A percentile compares a stretch with the other conserved stretches of the same genome.
Evolutionary conservation across 2,797 vertebrate genomes (phyloP).

Genomic region (Agapornis canus): DNA sequence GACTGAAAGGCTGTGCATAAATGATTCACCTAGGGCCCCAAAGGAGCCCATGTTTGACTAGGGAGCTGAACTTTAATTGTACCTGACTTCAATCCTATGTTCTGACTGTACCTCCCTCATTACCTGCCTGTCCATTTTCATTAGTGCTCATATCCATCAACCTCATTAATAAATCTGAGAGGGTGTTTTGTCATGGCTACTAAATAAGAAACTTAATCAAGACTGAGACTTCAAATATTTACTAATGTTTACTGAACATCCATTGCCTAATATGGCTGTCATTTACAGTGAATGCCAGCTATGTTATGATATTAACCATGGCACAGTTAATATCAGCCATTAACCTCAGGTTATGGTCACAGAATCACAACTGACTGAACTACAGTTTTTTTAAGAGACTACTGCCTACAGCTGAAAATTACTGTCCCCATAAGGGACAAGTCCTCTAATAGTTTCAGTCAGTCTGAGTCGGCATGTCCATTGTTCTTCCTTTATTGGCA

Average conservation of each 20-base stretch:
- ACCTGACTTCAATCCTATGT: constrained; percentile 53
- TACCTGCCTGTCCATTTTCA: constrained; percentile 58
- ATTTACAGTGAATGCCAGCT: neutral
- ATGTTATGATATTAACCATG: neutral
- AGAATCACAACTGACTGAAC: neutral
- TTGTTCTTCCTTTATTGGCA: neutral
- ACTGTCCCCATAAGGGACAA: neutral
- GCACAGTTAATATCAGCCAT: constrained; percentile 8
- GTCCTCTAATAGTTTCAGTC: neutral
- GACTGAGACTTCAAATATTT: constrained; percentile 7
- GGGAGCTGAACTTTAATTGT: constrained; percentile 64
- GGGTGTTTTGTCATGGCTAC: constrained; percentile 7
- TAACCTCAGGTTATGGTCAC: constrained; percentile 19
- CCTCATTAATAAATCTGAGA: constrained; percentile 55
- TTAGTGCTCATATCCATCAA: constrained; percentile 45
- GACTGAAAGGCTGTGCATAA: constrained; percentile 27
- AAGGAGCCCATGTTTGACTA: constrained; percentile 47
- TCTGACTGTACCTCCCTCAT: constrained; percentile 53
- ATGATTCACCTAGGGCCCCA: constrained; percentile 41
- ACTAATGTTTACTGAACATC: neutral
- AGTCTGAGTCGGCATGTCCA: neutral
- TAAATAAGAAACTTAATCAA: neutral
- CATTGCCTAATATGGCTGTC: neutral
- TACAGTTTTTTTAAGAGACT: neutral
- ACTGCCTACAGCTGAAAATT: neutral